These are phyloP conservation scores for Acanthornis magna DNA, from an alignment of 2,797 vertebrate species.

Conservation along the genomic window DNA sequence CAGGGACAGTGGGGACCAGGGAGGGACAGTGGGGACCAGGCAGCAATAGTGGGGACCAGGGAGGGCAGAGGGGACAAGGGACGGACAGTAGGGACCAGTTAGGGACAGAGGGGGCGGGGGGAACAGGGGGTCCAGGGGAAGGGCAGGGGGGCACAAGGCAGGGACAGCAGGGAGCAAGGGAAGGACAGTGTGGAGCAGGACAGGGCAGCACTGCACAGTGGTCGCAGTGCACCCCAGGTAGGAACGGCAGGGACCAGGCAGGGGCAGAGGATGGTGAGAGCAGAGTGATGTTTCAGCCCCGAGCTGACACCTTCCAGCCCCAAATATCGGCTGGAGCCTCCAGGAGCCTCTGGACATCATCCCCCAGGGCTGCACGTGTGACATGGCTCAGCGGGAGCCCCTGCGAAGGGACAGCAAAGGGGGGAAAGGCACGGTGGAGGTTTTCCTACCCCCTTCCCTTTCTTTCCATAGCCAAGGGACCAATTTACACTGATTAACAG, in stretches of 20 bases:
- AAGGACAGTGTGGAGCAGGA: too few species aligned
- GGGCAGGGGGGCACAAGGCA: neutral
- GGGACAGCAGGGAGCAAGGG: too few species aligned
- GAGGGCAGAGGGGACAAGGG: accelerated
- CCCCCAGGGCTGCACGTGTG: neutral
- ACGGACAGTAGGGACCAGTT: too few species aligned
- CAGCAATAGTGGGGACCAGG: neutral
- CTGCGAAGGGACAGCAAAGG: accelerated
- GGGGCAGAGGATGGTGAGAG: accelerated
- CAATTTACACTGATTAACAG: neutral
- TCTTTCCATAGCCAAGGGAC: neutral
- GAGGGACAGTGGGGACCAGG: accelerated
- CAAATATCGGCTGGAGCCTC: neutral
- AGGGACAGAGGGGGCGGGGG: neutral
- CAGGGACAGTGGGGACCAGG: too few species aligned
- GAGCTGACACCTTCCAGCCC: neutral
- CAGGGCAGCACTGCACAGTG: too few species aligned
- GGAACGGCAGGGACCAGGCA: neutral
- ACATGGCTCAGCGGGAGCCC: accelerated
- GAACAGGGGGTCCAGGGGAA: neutral
- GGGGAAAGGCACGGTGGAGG: neutral
- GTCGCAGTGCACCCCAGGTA: too few species aligned
- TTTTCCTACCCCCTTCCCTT: neutral
- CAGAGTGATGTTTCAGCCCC: neutral
- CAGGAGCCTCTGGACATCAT: accelerated